Percentiles rank a stretch among this genome's conserved stretches.
Evolutionary conservation across 2,888 invertebrate genomes (phyloP).

Genomic region (Nasonia oneida): DNA sequence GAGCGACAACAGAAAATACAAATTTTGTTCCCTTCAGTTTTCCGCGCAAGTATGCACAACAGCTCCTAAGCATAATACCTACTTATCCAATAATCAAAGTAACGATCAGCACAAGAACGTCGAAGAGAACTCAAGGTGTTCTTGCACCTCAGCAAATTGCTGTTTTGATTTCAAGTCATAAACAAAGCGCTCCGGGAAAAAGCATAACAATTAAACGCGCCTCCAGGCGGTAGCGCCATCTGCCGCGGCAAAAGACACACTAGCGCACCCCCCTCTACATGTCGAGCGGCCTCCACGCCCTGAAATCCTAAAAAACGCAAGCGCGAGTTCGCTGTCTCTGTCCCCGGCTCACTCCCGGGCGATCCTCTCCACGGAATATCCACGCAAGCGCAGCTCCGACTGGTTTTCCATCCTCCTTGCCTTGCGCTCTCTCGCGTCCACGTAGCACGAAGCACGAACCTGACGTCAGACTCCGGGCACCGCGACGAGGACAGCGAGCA

Average conservation of each 20-base stretch:
- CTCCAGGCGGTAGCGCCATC: neutral
- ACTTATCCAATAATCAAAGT: no score
- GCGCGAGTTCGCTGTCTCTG: neutral
- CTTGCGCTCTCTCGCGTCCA: neutral
- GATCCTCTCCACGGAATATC: neutral
- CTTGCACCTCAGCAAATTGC: no score
- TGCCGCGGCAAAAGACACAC: neutral
- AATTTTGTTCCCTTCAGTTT: no score
- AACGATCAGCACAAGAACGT: no score
- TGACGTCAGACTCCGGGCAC: constrained; percentile 1
- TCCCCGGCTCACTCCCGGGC: neutral
- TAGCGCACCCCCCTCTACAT: neutral
- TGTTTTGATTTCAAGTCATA: no score
- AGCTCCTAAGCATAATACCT: no score
- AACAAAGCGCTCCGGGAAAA: no score
- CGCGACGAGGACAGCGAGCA: neutral
- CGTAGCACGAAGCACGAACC: constrained; percentile 12
- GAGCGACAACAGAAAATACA: no score
- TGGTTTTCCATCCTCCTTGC: neutral
- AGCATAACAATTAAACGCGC: no score
- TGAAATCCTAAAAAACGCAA: neutral
- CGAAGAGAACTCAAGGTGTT: no score
- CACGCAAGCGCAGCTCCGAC: neutral
- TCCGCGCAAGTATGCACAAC: no score
- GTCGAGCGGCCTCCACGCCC: neutral